These are phyloP conservation scores for Wiebesia pumilae DNA, from an alignment of 1,140 invertebrate genomes.

Conservation along the genomic window DNA sequence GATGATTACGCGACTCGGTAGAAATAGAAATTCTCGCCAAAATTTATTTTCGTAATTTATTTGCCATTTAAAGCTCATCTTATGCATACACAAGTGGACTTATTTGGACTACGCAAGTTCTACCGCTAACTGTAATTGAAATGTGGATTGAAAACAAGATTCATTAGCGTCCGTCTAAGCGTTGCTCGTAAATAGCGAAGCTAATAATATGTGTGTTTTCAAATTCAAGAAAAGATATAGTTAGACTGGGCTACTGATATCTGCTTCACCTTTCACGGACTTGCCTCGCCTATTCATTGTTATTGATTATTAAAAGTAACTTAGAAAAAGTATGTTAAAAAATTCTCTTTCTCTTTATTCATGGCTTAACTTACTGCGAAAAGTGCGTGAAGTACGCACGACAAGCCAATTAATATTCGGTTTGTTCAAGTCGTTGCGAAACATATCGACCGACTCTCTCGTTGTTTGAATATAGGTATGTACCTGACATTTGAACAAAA, in stretches of 20 bases:
- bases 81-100: background rate
- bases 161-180: background rate
- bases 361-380: background rate
- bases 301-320: too few species aligned
- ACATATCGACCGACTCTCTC: background rate
- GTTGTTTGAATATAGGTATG: background rate
- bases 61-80: background rate
- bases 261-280: background rate
- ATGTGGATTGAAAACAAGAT: background rate
- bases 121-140: background rate
- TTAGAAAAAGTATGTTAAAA: background rate
- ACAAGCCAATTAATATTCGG: constrained; percentile 13
- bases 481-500: background rate
- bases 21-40: background rate
- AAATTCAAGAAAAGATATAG: background rate
- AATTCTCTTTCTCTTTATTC: background rate
- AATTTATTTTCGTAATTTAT: background rate
- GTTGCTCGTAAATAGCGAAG: background rate
- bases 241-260: background rate
- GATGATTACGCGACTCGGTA: background rate
- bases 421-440: background rate
- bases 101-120: background rate
- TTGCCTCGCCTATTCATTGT: background rate
- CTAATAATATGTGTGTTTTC: background rate
- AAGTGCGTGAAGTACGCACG: background rate